Evolutionary conservation across 2,888 invertebrate genomes (phyloP), one percentile per base, ranked within the genome.

Genomic region (Carcina quercana): DNA sequence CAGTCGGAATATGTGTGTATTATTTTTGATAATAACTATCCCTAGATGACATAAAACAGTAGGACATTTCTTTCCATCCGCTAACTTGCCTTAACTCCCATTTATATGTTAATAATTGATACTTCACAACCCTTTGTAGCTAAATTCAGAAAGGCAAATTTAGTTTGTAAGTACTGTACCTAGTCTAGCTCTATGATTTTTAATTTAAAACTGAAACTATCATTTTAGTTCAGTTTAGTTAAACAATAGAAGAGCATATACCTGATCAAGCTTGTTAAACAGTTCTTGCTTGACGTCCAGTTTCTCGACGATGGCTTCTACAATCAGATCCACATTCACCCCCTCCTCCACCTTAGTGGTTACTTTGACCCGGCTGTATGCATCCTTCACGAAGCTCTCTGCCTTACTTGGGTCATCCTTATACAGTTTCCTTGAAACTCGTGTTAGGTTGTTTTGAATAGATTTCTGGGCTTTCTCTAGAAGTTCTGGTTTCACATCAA

Each of bases 271-370:
- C 39, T 85, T 84, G 37, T 87, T 85, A 57, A 96, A 95, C 3
- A 96, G 71, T 49, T 92, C 88, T 56, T 92, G 91, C 62, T 94
- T 94, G 0, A 89, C 71, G 30, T 89, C 89, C 37, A 96, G 74
- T 58, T 93, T 94, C 69, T 96, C 96, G 7, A 95, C 89, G 57
- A 96, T 93, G 1, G 96, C 96, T 72, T 96, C 96, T 8, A 96
- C 86, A 2, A 96, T 91, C 36, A 96, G 69, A 67, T 95, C 94
- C 0, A 91, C 83, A 38, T 88, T 75, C 0, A 90, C 91, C 4
- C 90, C 86, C 34, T 86, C 86, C 2, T 78, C 73, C 2, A 90
- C 51, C 51, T 89, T 86, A 0, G 90, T 88, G 0, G 88, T 85
- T 2, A 87, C 62, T 43, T 70, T 72, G 32, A 79, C 71, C 38